These are phyloP conservation scores for Orientallactaga bullata DNA, from an alignment of 2,113 vertebrate species.

Conservation along the genomic window DNA sequence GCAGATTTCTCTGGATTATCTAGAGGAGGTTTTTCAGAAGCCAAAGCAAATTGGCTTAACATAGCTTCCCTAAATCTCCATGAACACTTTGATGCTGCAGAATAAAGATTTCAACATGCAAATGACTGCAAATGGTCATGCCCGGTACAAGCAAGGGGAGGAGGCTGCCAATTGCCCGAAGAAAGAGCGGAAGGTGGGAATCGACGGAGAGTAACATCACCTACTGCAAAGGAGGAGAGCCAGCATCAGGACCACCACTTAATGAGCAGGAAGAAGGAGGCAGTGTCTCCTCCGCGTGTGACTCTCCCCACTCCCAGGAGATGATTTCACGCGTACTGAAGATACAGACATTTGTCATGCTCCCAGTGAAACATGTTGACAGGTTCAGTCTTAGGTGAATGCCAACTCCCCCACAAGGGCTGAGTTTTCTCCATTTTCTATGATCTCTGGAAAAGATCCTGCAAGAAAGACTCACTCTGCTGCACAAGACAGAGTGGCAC, in stretches of 20 bases:
- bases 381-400: background rate
- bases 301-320: background rate
- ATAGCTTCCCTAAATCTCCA: background rate
- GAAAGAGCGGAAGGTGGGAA: background rate
- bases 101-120: constrained; percentile 75
- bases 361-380: background rate
- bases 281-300: background rate
- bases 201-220: background rate
- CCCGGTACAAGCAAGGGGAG: constrained; percentile 6
- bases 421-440: constrained; percentile 44
- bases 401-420: background rate
- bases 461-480: constrained; percentile 5
- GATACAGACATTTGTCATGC: background rate
- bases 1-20: constrained; percentile 59
- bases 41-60: constrained; percentile 54
- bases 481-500: background rate
- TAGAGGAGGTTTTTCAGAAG: constrained; percentile 65
- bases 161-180: background rate
- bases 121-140: constrained; percentile 69
- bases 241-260: background rate
- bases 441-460: constrained; percentile 35
- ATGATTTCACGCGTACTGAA: background rate
- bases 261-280: background rate
- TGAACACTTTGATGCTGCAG: constrained; percentile 37
- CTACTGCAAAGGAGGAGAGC: background rate